These are phyloP conservation scores for Drosophila paracracens DNA, from an alignment of 2,888 invertebrate species.

Conservation along the genomic window DNA sequence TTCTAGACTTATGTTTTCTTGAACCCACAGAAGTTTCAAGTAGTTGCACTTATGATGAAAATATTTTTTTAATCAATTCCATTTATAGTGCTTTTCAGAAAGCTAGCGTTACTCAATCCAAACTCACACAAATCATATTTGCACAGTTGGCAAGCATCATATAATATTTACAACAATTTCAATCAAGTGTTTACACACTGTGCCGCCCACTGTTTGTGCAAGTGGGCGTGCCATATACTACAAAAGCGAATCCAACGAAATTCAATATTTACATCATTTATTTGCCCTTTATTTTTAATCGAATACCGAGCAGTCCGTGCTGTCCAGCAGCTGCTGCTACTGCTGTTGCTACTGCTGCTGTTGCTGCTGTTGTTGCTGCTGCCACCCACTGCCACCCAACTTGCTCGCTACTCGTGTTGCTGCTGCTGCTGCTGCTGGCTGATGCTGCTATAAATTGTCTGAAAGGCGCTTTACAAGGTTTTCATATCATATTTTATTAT, in stretches of 20 bases:
- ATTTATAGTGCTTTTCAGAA: not conserved
- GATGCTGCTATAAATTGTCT: conserved; percentile 68
- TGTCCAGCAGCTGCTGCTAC: conserved; percentile 19
- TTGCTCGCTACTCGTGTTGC: not conserved
- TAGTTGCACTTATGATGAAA: not conserved
- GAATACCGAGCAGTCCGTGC: conserved; percentile 45
- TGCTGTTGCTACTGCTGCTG: not conserved
- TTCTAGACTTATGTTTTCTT: not conserved
- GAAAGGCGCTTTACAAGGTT: conserved; percentile 73
- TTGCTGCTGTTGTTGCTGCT: accelerated
- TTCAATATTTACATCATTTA: conserved; percentile 55
- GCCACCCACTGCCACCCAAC: not conserved
- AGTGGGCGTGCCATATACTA: conserved; percentile 11
- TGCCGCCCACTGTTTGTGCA: conserved; percentile 14
- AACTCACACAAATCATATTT: conserved; percentile 2
- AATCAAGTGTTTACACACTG: conserved; percentile 18
- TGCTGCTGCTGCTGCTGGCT: conserved; percentile 15
- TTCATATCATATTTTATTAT: conserved; percentile 75
- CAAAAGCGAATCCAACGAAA: conserved; percentile 42
- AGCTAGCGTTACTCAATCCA: not conserved
- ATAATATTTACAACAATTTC: conserved; percentile 11
- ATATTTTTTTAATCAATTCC: not conserved
- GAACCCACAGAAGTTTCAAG: not conserved
- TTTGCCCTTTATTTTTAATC: conserved; percentile 62
- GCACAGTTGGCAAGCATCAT: conserved; percentile 1